These are phyloP conservation scores for Endomychus coccineus DNA, from an alignment of 2,888 invertebrate species.

Conservation along the genomic window DNA sequence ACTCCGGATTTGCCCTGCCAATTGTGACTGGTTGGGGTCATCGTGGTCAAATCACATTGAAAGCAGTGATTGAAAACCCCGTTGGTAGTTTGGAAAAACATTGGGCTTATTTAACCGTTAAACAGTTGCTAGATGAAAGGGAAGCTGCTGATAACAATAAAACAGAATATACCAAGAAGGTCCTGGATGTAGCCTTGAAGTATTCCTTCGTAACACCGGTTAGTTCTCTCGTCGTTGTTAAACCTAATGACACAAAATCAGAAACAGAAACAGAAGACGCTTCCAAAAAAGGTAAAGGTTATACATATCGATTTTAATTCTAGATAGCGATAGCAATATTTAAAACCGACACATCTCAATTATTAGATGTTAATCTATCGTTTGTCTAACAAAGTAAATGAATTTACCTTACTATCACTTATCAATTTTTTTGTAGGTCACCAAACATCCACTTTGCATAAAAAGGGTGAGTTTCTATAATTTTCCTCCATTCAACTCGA, in stretches of 20 bases:
- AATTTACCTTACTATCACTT: no score
- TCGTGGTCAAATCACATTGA: slow-evolving; percentile 27
- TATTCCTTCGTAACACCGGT: slow-evolving; percentile 59
- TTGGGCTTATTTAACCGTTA: slow-evolving; percentile 62
- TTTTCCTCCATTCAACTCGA: no score
- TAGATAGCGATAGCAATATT: no score
- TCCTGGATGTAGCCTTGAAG: slow-evolving; percentile 51
- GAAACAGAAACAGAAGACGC: slow-evolving; percentile 20
- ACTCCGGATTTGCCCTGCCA: slow-evolving; percentile 4
- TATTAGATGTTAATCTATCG: no score
- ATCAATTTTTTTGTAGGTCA: no score
- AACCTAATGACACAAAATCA: slow-evolving; percentile 48
- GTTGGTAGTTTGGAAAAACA: slow-evolving; percentile 40
- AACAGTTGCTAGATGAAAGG: slow-evolving; percentile 53
- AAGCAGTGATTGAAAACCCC: slow-evolving; percentile 29
- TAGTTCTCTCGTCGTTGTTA: slow-evolving; percentile 61
- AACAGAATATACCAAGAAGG: slow-evolving; percentile 44
- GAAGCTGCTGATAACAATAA: slow-evolving; percentile 32
- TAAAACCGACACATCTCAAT: no score
- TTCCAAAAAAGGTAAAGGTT: slow-evolving; percentile 19
- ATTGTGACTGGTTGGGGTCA: slow-evolving; percentile 21
- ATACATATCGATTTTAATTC: no score
- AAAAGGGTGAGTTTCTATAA: no score
- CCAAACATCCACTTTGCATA: no score
- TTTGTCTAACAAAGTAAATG: no score